phyloP scores from a whole-genome alignment of 2,113 vertebrate species.

The Macrotis lagotis region DNA sequence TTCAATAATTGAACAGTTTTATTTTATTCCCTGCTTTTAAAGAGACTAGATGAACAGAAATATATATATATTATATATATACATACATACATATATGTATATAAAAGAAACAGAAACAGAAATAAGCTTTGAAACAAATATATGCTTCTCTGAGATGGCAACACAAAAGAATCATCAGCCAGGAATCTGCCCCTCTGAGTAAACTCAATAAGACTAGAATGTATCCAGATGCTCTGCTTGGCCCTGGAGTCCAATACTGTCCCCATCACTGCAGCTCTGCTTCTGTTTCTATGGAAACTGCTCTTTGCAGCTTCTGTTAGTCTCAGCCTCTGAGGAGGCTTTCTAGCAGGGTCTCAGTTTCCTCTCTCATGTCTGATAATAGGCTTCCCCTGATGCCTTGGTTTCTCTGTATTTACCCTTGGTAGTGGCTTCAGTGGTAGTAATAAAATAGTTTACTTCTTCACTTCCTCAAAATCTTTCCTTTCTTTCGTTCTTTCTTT shows the following conservation, averaged over 20 bases:
- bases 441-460: not conserved
- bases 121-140: not conserved
- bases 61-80: too few relatives aligned
- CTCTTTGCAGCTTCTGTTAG: not conserved
- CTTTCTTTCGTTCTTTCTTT: too few relatives aligned
- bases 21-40: not conserved
- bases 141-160: not conserved
- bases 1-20: not conserved
- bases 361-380: not conserved
- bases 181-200: not conserved
- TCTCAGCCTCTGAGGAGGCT: not conserved
- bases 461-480: not conserved
- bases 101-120: not conserved
- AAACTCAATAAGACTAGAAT: not conserved
- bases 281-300: not conserved
- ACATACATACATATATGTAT: too few relatives aligned
- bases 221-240: not conserved
- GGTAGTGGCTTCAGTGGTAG: not conserved
- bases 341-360: not conserved
- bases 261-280: not conserved
- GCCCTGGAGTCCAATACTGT: not conserved
- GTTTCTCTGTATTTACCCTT: not conserved
- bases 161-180: not conserved
- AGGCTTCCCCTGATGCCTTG: not conserved
- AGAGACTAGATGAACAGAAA: not conserved